A percentile compares a stretch with the other conserved stretches of the same genome.
phyloP scores from a whole-genome alignment of 2,797 vertebrate genomes.

The Enteromius afrohamiltoni region DNA sequence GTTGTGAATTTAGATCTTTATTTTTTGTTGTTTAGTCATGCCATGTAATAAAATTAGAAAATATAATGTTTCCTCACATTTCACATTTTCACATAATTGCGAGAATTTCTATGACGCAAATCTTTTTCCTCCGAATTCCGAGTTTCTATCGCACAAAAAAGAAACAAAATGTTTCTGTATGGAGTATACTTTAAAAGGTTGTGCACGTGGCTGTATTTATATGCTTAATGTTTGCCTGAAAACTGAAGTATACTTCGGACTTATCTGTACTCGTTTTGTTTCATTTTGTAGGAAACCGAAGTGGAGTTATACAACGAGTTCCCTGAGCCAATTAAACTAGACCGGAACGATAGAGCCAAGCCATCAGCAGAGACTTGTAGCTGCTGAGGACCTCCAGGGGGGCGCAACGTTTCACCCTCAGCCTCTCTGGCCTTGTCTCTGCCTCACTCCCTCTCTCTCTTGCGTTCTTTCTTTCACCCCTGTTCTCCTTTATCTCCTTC shows the following conservation, averaged over 20 bases:
- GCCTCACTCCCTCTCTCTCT: constrained; percentile 63
- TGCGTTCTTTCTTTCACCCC: constrained; percentile 70
- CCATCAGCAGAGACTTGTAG: constrained; percentile 91
- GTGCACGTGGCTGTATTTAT: neutral
- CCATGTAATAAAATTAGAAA: no score
- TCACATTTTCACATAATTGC: neutral
- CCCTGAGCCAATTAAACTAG: constrained; percentile 97
- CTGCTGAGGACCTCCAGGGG: constrained; percentile 86
- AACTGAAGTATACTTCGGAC: neutral
- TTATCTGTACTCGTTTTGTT: neutral
- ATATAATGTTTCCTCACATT: no score
- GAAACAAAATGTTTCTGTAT: neutral
- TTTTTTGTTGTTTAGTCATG: no score
- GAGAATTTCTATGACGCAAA: no score
- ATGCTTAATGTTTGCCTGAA: neutral
- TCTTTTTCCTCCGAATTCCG: no score
- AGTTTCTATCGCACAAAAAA: no score
- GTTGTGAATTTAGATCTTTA: no score
- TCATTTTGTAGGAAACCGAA: constrained; percentile 89
- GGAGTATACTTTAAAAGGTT: neutral
- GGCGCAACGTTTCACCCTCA: constrained; percentile 62
- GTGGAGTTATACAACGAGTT: constrained; percentile 99
- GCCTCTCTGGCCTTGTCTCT: constrained; percentile 79
- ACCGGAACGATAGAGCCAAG: constrained; percentile 94
- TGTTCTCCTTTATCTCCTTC: constrained; percentile 56